These are phyloP conservation scores for Myopa tessellatipennis DNA, from an alignment of 2,888 invertebrate genomes.

Conservation along the genomic window DNA sequence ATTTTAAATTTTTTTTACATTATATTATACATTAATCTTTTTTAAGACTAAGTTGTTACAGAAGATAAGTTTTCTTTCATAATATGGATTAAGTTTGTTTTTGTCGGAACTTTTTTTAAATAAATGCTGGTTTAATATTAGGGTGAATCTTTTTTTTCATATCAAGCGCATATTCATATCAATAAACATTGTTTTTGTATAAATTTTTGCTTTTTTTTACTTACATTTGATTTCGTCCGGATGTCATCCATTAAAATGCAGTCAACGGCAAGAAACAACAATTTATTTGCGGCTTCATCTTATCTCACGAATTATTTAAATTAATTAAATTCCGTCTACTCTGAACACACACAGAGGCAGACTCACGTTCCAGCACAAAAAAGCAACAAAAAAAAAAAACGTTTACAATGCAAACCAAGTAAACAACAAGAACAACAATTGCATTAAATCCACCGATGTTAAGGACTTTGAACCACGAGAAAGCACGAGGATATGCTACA, in stretches of 20 bases:
- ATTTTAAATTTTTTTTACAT: no score
- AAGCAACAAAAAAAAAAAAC: no score
- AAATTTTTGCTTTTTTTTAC: background rate
- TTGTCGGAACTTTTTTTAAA: no score
- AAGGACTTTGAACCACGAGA: background rate
- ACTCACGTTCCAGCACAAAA: background rate
- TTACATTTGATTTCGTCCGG: background rate
- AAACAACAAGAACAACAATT: background rate
- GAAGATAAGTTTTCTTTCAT: no score
- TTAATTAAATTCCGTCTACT: slow-evolving; percentile 8
- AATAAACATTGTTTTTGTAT: no score
- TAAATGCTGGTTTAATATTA: no score
- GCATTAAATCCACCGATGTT: background rate
- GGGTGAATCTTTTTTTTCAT: no score
- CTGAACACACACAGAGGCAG: background rate
- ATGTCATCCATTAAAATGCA: background rate
- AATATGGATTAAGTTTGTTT: no score
- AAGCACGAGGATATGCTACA: background rate
- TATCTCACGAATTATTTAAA: background rate
- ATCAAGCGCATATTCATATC: no score
- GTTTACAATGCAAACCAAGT: background rate
- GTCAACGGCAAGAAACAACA: background rate
- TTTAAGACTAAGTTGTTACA: no score
- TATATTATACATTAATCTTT: no score
- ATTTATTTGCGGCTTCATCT: background rate